Evolutionary conservation across 2,888 invertebrate species (phyloP), one percentile per base, ranked within the genome.

Genomic region (Idaea dimidiata): DNA sequence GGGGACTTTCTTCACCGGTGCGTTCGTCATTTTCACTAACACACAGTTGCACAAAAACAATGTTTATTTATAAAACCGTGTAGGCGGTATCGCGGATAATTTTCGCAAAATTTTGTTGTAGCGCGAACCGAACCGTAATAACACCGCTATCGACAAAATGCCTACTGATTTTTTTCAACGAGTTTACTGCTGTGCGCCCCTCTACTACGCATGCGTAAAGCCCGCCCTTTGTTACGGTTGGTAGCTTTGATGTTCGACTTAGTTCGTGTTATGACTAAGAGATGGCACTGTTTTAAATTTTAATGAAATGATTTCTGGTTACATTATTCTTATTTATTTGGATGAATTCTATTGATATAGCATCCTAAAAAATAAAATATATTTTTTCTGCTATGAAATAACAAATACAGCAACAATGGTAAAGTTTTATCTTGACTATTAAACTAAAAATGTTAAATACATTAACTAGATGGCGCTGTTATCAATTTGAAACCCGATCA

Each of bases 1-100:
- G 65, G 98, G 98, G 67, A 98, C 97, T 93, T 98, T 98, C 91
- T 98, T 98, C 74, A 98, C 97, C 71, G 97, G 97, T 72, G 97
- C 97, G 84, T 78, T 87, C 67, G 81, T 77, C 95, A 95, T 96
- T 85, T 88, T 91, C 73, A 80, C 79, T 68, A 82, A 80, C 78
- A 75, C 84, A 89, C 87, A 58, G 79, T 76, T 78, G 75, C 88
- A 91, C 89, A 75, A 79, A 79, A 83, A 87, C 85, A 78, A 79
- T 79, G 72, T 84, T 84, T 88, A 88, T 88, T 88, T 85, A 79
- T 83, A 85, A 84, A 81, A 69, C 72, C 69, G 86, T 82, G 85
- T 89, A 83, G 87, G 85, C 83, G 88, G 82, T 70, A 74, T 73
- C 76, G 75, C 76, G 77, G 73, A 75, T 74, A 70, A 73, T 77